These are phyloP conservation scores for Hartigia nigra DNA, from an alignment of 2,888 invertebrate species.

Conservation along the genomic window DNA sequence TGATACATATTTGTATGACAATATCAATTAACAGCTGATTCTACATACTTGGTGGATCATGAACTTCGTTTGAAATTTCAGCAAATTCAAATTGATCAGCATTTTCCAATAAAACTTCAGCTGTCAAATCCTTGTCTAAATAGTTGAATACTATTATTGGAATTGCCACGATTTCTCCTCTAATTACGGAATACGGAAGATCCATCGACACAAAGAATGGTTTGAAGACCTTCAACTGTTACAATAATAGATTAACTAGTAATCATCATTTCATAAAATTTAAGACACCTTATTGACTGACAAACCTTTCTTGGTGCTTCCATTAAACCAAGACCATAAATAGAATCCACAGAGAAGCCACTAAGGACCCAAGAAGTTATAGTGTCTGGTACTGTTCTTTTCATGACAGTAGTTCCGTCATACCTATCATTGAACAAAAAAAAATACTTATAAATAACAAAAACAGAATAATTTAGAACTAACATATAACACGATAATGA, in stretches of 20 bases:
- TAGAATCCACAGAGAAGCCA: slow-evolving; percentile 83
- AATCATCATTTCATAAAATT: background rate
- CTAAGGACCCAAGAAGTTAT: slow-evolving; percentile 88
- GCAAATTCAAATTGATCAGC: slow-evolving; percentile 85
- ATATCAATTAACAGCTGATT: background rate
- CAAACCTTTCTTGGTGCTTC: slow-evolving; percentile 73
- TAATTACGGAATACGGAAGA: slow-evolving; percentile 87
- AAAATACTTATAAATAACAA: slow-evolving; percentile 1
- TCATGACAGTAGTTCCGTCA: slow-evolving; percentile 71
- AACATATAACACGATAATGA: background rate
- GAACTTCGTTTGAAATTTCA: slow-evolving; percentile 80
- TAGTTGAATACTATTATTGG: slow-evolving; percentile 92
- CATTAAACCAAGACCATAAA: slow-evolving; percentile 81
- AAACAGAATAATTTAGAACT: slow-evolving; percentile 4
- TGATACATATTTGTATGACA: background rate
- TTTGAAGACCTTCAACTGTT: slow-evolving; percentile 78
- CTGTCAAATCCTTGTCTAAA: slow-evolving; percentile 79
- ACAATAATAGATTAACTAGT: background rate
- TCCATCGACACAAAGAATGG: slow-evolving; percentile 88
- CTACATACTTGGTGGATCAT: slow-evolving; percentile 76
- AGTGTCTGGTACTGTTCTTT: slow-evolving; percentile 80
- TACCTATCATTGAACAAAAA: slow-evolving; percentile 53
- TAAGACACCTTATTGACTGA: background rate
- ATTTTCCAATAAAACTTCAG: slow-evolving; percentile 85
- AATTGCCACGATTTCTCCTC: slow-evolving; percentile 90